phyloP scores from a whole-genome alignment of 1,140 invertebrate species.

The Doryteuthis pealeii region DNA sequence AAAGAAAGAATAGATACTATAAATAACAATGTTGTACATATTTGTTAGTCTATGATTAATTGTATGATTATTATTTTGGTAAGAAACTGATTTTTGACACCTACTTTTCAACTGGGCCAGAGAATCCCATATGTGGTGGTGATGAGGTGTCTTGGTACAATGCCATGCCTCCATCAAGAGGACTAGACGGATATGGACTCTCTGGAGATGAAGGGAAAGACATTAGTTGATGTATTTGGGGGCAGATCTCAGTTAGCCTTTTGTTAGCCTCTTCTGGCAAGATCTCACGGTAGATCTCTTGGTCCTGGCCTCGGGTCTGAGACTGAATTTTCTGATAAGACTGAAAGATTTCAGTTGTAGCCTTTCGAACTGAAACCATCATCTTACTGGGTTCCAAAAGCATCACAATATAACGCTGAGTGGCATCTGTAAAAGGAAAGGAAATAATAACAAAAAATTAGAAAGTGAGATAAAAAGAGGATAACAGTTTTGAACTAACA shows the following conservation, averaged over 20 bases:
- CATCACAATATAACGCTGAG: conserved; percentile 75
- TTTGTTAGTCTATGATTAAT: too few species aligned
- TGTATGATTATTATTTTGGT: too few species aligned
- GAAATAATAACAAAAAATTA: not conserved
- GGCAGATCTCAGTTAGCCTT: conserved; percentile 75
- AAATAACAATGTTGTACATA: too few species aligned
- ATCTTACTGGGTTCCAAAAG: conserved; percentile 69
- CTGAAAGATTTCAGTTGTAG: conserved; percentile 70
- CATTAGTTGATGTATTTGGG: conserved; percentile 53
- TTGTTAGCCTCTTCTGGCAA: conserved; percentile 76
- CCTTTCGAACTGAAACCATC: conserved; percentile 67
- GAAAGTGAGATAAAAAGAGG: conserved; percentile 18
- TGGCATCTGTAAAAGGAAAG: conserved; percentile 63
- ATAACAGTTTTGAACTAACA: conserved; percentile 12
- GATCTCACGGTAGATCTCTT: conserved; percentile 70
- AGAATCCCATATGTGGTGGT: conserved; percentile 39
- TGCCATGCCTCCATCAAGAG: conserved; percentile 13
- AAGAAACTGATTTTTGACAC: not conserved
- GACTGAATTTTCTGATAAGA: conserved; percentile 25
- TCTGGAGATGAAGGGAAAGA: conserved; percentile 29
- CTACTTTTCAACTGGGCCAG: conserved; percentile 48
- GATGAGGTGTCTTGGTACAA: conserved; percentile 24
- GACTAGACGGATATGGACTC: conserved; percentile 49
- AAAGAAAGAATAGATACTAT: too few species aligned
- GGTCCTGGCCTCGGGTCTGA: conserved; percentile 25